phyloP scores from a whole-genome alignment of 2,113 vertebrate species.

The Dipodomys stephensi region DNA sequence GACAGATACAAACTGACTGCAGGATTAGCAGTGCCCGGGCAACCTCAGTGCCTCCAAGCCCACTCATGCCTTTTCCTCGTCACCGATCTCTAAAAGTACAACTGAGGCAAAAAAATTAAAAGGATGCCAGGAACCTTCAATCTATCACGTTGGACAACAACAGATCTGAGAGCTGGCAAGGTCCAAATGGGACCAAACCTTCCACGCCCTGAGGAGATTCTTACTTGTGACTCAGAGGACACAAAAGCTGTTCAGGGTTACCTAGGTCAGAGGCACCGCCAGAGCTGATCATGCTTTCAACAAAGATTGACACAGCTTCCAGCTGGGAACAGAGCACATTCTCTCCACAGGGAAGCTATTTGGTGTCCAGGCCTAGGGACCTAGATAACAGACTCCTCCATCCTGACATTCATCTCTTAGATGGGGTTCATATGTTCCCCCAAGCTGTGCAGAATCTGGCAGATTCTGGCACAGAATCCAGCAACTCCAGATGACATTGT shows the following conservation, averaged over 20 bases:
- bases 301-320: background rate
- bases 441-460: background rate
- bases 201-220: background rate
- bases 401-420: no score
- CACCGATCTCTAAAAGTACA: conserved; percentile 9
- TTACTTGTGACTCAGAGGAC: background rate
- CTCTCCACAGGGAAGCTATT: background rate
- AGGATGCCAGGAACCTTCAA: background rate
- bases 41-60: background rate
- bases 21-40: background rate
- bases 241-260: background rate
- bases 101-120: background rate
- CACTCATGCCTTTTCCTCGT: background rate
- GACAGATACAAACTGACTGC: background rate
- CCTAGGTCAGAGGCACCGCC: background rate
- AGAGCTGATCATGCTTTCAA: background rate
- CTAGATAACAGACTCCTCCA: background rate
- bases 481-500: background rate
- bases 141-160: background rate
- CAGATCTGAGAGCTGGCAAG: background rate
- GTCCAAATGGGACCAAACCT: background rate
- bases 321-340: background rate
- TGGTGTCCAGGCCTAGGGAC: background rate
- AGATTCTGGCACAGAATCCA: background rate
- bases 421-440: background rate